phyloP scores from a whole-genome alignment of 2,797 vertebrate species.

The Platyrinchus mystaceus region DNA sequence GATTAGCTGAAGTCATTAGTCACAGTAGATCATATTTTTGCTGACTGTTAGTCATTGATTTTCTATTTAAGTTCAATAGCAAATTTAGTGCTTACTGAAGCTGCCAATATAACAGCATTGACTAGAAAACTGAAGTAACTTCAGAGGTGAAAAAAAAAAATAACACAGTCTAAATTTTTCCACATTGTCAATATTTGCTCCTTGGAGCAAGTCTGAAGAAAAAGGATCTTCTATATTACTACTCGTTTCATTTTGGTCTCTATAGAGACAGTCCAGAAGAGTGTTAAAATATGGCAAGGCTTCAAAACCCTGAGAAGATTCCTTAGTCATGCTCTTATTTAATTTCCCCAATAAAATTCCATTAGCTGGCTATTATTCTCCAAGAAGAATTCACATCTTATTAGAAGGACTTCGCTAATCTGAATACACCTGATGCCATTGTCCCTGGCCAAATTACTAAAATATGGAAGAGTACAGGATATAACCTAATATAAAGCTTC shows the following conservation, averaged over 20 bases:
- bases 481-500: background rate
- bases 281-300: background rate
- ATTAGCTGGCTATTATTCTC: background rate
- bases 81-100: conserved; percentile 1
- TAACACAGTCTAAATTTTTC: background rate
- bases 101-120: background rate
- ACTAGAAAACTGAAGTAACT: background rate
- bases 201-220: background rate
- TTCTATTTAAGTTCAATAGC: background rate
- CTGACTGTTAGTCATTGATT: background rate
- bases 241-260: background rate
- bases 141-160: background rate
- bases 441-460: background rate
- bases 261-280: background rate
- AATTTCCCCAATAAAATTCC: background rate
- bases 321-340: background rate
- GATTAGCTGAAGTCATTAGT: conserved; percentile 1
- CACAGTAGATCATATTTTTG: background rate
- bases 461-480: background rate
- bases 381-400: background rate
- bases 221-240: background rate
- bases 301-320: conserved; percentile 14
- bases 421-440: background rate
- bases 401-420: background rate
- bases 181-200: background rate